Evolutionary conservation across 2,888 invertebrate species (phyloP), one percentile per base, ranked within the genome.

Genomic region (Melikaiella ostensackeni): DNA sequence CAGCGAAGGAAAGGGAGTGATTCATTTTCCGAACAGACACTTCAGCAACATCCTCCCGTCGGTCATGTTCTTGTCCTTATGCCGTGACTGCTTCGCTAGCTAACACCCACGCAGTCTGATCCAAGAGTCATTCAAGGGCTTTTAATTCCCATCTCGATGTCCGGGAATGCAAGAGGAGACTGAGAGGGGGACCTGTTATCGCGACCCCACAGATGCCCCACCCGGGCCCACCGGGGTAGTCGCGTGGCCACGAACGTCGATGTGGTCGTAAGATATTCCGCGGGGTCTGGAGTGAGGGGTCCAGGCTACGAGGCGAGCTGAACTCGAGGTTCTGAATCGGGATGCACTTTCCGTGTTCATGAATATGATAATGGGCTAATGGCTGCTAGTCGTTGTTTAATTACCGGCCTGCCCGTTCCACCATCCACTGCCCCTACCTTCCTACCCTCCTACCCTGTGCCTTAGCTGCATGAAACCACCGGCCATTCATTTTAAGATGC

Each of bases 351-450:
- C 89, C 90, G 84, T 90, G 90, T 90, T 90, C 90, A 90, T 90
- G 90, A 90, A 90, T 90, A 90, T 90, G 90, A 90, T 90, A 90
- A 90, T 90, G 89, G 89, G 89, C 90, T 90, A 90, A 90, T 90
- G 90, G 90, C 86, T 89, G 88, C 89, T 88, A 88, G 89, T 90
- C 87, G 90, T 89, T 90, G 89, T 90, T 90, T 90, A 90, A 90
- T 90, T 90, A 90, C 89, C 78, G 80, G 79, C 80, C 80, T 79
- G 78, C 81, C 73, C 79, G 35, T 75, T 27, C 61, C 73, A 78
- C 79, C 64, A 27, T 64, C 63, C 46, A 27, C 16, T n/a, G 57
- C 46, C 42, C 50, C 55, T 62, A 55, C 63, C 50, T 46, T 46
- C n/a, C n/a, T n/a, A 24, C 13, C 76, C 73, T 30, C 59, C n/a